Base-by-base conservation (phyloP, 2,797 vertebrate species). In the Halcyon chelicuti region DNA sequence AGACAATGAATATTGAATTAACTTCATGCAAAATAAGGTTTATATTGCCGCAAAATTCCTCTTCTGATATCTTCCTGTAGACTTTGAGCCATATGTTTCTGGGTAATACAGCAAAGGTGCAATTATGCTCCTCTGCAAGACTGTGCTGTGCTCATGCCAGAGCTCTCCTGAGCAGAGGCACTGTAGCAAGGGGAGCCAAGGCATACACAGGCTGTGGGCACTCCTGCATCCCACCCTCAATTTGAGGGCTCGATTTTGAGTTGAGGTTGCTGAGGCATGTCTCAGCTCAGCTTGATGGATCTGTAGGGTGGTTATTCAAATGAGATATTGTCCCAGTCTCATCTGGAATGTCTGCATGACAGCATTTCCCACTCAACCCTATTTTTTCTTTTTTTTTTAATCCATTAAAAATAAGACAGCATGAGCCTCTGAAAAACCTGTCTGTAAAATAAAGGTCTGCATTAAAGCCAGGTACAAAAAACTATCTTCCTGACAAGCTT, bases 381-480 rank as follows among this genome's bases (percentile, higher is more conserved):
- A 3, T 37, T 51, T 20, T 35, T 33, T 3, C n/a, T 31, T 28
- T 8, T 51, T 47, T 81, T 87, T 93, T 90, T 93, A 6, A 66
- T 78, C 88, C 74, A 51, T 87, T 88, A 93, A 93, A 96, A 97
- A 93, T 85, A 93, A 95, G 74, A 90, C 83, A 77, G 66, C 44
- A 3, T 31, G 25, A 96, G 88, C 71, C 92, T 97, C 93, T 97
- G 86, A 96, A 93, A 97, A 95, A 91, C 73, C 93, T 96, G 92
- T 93, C 97, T 95, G 51, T 84, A 97, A 97, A 97, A 87, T 70
- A 92, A 92, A 94, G 94, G 87, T 86, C 84, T 94, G 66, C 82
- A 86, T 66, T 88, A 97, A 96, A 96, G 70, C 66, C 74, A 94
- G 66, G 54, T 74, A 95, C 15, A 7, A 92, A 97, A 97, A 95